phyloP scores from a whole-genome alignment of 2,113 vertebrate genomes.

The Fregetta grallaria region DNA sequence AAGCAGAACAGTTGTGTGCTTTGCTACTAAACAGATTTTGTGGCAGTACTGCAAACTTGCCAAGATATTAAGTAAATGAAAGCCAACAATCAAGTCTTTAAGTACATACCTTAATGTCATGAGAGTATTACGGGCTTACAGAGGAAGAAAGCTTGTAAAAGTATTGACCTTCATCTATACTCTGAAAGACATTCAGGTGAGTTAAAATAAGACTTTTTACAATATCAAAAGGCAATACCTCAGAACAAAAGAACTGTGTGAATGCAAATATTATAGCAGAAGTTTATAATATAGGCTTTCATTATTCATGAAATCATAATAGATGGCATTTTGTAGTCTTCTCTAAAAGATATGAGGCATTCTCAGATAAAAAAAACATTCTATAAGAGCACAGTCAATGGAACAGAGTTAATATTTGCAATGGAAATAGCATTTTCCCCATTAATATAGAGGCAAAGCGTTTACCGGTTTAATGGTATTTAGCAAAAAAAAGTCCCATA shows the following conservation, averaged over 20 bases:
- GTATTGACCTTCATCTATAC: background rate
- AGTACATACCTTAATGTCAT: constrained; percentile 55
- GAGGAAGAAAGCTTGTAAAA: background rate
- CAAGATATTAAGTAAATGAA: constrained; percentile 63
- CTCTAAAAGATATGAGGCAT: background rate
- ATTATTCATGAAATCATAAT: background rate
- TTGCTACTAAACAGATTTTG: constrained; percentile 56
- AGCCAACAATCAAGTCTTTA: constrained; percentile 61
- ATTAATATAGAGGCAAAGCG: background rate
- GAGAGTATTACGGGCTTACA: constrained; percentile 45
- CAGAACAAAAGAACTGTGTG: background rate
- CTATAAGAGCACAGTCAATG: background rate
- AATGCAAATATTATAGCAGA: background rate
- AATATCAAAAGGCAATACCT: background rate
- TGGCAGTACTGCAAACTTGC: constrained; percentile 35
- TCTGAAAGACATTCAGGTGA: background rate
- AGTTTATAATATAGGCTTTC: background rate
- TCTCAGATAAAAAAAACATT: background rate
- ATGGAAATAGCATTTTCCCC: background rate
- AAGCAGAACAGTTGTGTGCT: constrained; percentile 54
- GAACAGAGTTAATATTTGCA: background rate
- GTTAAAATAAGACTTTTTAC: background rate
- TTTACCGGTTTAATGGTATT: background rate
- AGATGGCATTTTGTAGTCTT: background rate
- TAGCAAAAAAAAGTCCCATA: background rate